Conservation (phyloP, 2,797 vertebrate genomes). For the Malurus leucopterus region DNA sequence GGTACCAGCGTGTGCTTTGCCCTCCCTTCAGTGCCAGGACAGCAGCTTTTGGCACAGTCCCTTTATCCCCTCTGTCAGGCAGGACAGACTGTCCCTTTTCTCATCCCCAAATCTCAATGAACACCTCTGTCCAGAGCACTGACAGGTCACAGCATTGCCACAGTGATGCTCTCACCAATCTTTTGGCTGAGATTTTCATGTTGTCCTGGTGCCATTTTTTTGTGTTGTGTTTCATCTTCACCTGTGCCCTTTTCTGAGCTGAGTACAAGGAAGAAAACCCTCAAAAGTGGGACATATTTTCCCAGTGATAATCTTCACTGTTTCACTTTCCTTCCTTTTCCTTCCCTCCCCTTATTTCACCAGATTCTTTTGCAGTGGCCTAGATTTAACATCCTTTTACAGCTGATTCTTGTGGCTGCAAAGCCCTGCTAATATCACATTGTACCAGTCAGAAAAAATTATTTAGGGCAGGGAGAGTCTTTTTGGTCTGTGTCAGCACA, state of each 20-base stretch:
- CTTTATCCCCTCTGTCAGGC: background rate
- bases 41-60: background rate
- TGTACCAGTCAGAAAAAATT: constrained; percentile 12
- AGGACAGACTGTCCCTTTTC: background rate
- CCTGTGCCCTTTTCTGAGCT: background rate
- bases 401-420: constrained; percentile 25
- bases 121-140: background rate
- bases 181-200: background rate
- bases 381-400: constrained; percentile 41
- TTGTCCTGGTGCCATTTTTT: background rate
- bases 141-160: background rate
- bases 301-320: background rate
- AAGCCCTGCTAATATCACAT: constrained; percentile 10
- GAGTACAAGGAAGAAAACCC: background rate
- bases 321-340: background rate
- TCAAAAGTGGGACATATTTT: constrained; percentile 35
- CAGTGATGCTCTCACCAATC: background rate
- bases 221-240: background rate
- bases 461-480: constrained; percentile 31
- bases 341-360: background rate
- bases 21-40: background rate
- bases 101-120: background rate
- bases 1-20: background rate
- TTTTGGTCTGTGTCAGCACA: background rate
- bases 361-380: constrained; percentile 33